Evolutionary conservation across 2,113 vertebrate genomes (phyloP).

Genomic region (Istiophorus platypterus): DNA sequence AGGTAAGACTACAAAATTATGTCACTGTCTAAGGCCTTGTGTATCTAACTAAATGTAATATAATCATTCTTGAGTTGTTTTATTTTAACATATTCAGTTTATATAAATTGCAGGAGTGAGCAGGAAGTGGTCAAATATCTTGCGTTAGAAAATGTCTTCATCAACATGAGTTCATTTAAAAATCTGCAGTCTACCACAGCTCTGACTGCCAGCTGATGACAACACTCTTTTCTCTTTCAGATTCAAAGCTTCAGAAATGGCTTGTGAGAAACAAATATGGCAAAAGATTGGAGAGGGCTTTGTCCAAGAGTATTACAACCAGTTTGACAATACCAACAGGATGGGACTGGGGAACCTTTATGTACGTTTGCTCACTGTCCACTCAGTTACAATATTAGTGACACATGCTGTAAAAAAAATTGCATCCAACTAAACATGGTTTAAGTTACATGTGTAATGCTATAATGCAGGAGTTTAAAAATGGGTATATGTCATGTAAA

Average conservation of each 20-base stretch:
- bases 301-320: conserved; percentile 80
- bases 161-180: background rate
- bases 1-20: too few species aligned
- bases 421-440: background rate
- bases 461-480: background rate
- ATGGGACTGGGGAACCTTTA: conserved; percentile 80
- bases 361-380: conserved; percentile 58
- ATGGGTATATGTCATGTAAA: background rate
- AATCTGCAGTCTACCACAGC: background rate
- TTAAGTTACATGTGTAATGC: background rate
- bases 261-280: conserved; percentile 79
- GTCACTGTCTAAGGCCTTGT: too few species aligned
- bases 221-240: conserved; percentile 27
- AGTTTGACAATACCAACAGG: conserved; percentile 78
- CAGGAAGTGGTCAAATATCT: background rate
- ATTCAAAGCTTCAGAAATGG: conserved; percentile 70
- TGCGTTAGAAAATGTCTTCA: background rate
- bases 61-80: background rate
- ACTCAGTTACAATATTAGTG: background rate
- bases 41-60: too few species aligned
- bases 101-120: background rate
- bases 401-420: background rate
- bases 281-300: conserved; percentile 83
- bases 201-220: background rate
- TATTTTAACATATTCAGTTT: background rate